Conservation (phyloP, 2,888 invertebrate genomes). For the Cephus spinipes region DNA sequence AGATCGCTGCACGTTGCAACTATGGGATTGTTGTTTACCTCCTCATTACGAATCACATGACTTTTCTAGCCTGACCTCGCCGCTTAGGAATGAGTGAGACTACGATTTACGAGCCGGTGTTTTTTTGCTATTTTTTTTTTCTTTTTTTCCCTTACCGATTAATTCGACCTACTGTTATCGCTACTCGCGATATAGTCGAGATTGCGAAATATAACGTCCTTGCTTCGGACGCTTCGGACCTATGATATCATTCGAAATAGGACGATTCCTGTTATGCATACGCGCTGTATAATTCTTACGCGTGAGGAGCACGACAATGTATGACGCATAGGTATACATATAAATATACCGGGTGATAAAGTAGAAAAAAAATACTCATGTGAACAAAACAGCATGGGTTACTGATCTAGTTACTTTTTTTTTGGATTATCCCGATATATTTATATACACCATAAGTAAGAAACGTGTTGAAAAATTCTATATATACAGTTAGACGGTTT, state of each 20-base stretch:
- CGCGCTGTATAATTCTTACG: not conserved
- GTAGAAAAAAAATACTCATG: not conserved
- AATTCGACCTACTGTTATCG: not conserved
- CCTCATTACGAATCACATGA: not conserved
- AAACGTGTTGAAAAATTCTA: no score
- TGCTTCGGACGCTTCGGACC: not conserved
- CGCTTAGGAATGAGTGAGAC: not conserved
- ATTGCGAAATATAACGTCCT: not conserved
- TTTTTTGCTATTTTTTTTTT: no score
- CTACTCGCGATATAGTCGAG: not conserved
- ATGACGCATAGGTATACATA: not conserved
- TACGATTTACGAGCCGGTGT: not conserved
- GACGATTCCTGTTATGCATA: not conserved
- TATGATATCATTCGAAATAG: not conserved
- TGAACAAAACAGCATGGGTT: not conserved
- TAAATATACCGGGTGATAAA: not conserved
- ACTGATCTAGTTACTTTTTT: not conserved
- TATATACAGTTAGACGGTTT: not conserved
- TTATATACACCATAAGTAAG: not conserved
- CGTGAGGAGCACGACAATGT: no score
- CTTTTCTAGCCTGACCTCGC: not conserved
- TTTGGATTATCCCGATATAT: not conserved
- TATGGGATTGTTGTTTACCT: not conserved
- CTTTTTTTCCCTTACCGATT: no score
- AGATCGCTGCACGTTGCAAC: slow-evolving; percentile 1